phyloP scores from a whole-genome alignment of 2,797 vertebrate species.

The Leptodactylus fallax region DNA sequence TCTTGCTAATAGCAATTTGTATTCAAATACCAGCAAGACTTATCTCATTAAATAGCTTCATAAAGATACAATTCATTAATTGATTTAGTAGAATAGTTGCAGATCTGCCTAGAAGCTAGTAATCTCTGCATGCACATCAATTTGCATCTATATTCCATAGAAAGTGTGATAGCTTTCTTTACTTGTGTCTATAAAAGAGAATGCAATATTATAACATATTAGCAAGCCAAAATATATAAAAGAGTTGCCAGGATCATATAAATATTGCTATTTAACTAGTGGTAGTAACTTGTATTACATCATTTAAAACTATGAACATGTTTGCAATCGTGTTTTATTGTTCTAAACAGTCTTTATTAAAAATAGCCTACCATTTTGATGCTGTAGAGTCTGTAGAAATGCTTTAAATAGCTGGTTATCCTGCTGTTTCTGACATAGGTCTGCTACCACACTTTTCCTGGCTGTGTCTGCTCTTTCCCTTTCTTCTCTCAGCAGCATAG shows the following conservation, averaged over 20 bases:
- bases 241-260: not conserved
- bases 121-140: constrained; percentile 8
- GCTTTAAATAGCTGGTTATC: not conserved
- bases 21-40: constrained; percentile 12
- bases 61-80: constrained; percentile 21
- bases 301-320: too few relatives aligned
- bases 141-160: constrained; percentile 6
- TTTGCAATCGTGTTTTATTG: not conserved
- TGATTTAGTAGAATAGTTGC: constrained; percentile 20
- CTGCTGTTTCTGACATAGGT: not conserved
- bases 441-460: not conserved
- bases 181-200: not conserved
- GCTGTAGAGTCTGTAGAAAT: not conserved
- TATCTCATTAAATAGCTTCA: not conserved
- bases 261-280: not conserved
- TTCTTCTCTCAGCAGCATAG: too few relatives aligned
- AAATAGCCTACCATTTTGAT: not conserved
- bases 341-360: not conserved
- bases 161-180: not conserved
- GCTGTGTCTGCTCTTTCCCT: too few relatives aligned
- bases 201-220: not conserved
- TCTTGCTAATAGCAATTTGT: constrained; percentile 12
- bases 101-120: constrained; percentile 25
- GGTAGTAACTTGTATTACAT: too few relatives aligned
- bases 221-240: not conserved